Evolutionary conservation across 1,140 invertebrate species (phyloP), one percentile per base, ranked within the genome.

Genomic region (Lucilia cuprina): DNA sequence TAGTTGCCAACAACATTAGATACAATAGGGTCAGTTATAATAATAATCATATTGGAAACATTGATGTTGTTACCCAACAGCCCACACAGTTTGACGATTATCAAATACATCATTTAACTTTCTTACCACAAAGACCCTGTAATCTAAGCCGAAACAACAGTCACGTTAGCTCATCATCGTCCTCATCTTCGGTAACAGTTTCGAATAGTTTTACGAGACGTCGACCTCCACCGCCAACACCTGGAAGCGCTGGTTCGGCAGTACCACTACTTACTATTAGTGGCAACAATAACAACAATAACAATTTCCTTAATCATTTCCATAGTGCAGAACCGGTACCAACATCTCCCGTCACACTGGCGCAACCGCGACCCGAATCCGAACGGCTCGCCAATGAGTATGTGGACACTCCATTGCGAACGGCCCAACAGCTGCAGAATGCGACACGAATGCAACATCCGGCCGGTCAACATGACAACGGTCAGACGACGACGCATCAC

Each of bases 311-410:
- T 88, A 91, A 88, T 90, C 89, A 89, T 88, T 89, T 89, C 89
- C 88, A 90, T 88, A 88, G 86, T 86, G 86, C 85, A 87, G 89
- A 91, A 80, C 86, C 88, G 80, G 85, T 83, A 84, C 87, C 89
- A 86, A 85, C 85, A 84, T 90, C 90, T 55, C 87, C 90, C 85
- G 90, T 91, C 90, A 95, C 95, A 85, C 93, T 96, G 88, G 92
- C 94, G 86, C 93, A 94, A 88, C 96, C 96, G 75, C 92, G 96
- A 87, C 96, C 96, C 60, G 95, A 96, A 89, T 93, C 93, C 88
- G 95, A 96, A 90, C 92, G 96, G 86, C 93, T 94, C 87, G 94
- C 93, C 89, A 97, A 97, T 93, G 95, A 96, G 88, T 97, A 97
- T 92, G 96, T 97, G 89, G 96, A 97, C 88, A 95, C 96, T 84